These are phyloP conservation scores for Luidia sarsii DNA, from an alignment of 53 echinoderm and acorn worm species.

Conservation along the genomic window DNA sequence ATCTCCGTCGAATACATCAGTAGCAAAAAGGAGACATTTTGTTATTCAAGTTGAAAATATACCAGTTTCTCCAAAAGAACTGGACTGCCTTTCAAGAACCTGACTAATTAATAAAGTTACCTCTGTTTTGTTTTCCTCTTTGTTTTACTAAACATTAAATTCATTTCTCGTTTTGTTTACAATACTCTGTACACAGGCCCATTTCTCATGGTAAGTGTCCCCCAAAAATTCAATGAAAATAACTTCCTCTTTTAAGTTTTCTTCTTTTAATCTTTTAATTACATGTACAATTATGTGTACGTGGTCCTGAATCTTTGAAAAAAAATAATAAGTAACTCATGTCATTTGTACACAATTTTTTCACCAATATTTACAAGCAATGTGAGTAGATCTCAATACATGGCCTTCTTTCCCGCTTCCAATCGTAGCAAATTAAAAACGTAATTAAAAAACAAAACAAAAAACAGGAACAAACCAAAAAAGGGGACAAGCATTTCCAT, in stretches of 20 bases:
- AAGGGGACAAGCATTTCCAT: background rate
- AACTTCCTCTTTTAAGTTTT: slow-evolving; percentile 23
- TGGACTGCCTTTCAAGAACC: slow-evolving; percentile 30
- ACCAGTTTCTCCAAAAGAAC: slow-evolving; percentile 36
- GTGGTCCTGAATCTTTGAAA: slow-evolving; percentile 47
- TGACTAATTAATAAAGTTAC: slow-evolving; percentile 44
- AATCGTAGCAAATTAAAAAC: background rate
- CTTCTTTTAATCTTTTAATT: no score
- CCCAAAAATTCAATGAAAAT: slow-evolving; percentile 32
- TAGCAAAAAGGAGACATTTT: slow-evolving; percentile 38
- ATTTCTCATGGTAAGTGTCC: background rate
- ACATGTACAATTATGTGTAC: slow-evolving; percentile 32
- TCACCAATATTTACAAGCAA: slow-evolving; percentile 43
- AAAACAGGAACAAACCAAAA: background rate
- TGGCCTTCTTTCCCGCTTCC: background rate
- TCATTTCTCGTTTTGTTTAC: slow-evolving; percentile 21
- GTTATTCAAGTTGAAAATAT: slow-evolving; percentile 44
- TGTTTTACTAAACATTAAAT: slow-evolving; percentile 31
- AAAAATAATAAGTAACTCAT: slow-evolving; percentile 42
- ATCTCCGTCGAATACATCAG: slow-evolving; percentile 51
- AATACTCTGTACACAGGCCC: slow-evolving; percentile 42
- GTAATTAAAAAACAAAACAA: slow-evolving; percentile 25
- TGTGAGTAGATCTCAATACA: slow-evolving; percentile 17
- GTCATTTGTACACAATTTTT: slow-evolving; percentile 38
- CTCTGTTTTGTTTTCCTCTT: background rate